Conservation (phyloP, 2,113 vertebrate species). For the Xiphophorus couchianus region DNA sequence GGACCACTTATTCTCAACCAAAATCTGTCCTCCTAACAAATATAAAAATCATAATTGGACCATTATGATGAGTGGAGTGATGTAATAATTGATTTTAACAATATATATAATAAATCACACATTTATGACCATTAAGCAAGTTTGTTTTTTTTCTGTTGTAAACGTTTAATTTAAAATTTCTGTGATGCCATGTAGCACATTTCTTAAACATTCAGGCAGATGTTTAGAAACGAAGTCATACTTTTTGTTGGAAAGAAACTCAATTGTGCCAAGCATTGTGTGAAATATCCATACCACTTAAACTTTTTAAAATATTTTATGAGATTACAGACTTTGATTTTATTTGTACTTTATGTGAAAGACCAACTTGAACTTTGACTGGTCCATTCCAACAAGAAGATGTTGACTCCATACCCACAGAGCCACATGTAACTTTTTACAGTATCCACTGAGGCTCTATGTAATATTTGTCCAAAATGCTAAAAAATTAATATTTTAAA, state of each 20-base stretch:
- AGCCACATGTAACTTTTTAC: too few relatives aligned
- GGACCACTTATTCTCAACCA: slow-evolving; percentile 10
- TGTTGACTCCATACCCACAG: background rate
- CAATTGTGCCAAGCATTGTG: background rate
- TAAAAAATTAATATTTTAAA: too few relatives aligned
- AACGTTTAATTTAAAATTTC: rapidly evolving
- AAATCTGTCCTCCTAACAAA: slow-evolving; percentile 14
- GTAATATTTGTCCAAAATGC: too few relatives aligned
- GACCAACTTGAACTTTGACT: background rate
- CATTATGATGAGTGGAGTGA: background rate
- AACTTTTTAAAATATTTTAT: too few relatives aligned
- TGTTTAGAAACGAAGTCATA: background rate
- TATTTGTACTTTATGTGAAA: background rate
- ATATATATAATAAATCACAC: slow-evolving; percentile 50
- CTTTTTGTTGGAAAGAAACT: background rate
- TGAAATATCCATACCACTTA: too few relatives aligned
- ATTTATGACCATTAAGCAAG: slow-evolving; percentile 11
- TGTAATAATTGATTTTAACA: slow-evolving; percentile 18
- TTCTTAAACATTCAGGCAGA: background rate
- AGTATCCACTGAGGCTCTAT: too few relatives aligned
- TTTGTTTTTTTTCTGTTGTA: slow-evolving; percentile 26
- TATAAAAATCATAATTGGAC: background rate
- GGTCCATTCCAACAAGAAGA: background rate
- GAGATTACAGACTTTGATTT: too few relatives aligned
- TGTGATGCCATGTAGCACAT: background rate